phyloP scores from a whole-genome alignment of 2,797 vertebrate species.

The Monodelphis domestica region DNA sequence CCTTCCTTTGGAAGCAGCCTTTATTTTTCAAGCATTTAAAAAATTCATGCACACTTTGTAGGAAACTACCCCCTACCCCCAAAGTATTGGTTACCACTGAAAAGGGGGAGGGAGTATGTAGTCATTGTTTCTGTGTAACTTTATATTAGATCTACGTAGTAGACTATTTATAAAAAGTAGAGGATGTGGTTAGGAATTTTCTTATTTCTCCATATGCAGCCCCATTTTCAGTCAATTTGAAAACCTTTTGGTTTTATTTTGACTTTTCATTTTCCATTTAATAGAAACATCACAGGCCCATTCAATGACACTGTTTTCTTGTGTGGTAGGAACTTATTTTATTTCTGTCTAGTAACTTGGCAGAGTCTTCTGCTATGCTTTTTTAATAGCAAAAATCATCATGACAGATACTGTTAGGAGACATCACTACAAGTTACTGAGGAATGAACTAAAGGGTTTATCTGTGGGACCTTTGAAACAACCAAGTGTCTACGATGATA shows the following conservation, averaged over 20 bases:
- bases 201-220: conserved; percentile 22
- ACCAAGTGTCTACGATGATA: background rate
- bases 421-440: conserved; percentile 5
- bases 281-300: background rate
- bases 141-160: conserved; percentile 18
- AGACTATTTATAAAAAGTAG: conserved; percentile 9
- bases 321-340: background rate
- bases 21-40: conserved; percentile 53
- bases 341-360: conserved; percentile 26
- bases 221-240: conserved; percentile 34
- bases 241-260: conserved; percentile 27
- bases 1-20: conserved; percentile 45
- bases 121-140: conserved; percentile 19
- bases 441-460: background rate
- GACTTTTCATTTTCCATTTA: conserved; percentile 33
- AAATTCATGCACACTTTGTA: conserved; percentile 35
- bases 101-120: conserved; percentile 16
- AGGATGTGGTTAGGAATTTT: conserved; percentile 1
- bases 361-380: conserved; percentile 5
- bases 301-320: background rate
- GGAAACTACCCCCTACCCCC: background rate
- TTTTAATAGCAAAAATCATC: background rate
- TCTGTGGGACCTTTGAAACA: conserved; percentile 22
- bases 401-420: conserved; percentile 7
- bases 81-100: conserved; percentile 34